phyloP scores from a whole-genome alignment of 1,140 invertebrate species.

The Adoxophyes honmai region DNA sequence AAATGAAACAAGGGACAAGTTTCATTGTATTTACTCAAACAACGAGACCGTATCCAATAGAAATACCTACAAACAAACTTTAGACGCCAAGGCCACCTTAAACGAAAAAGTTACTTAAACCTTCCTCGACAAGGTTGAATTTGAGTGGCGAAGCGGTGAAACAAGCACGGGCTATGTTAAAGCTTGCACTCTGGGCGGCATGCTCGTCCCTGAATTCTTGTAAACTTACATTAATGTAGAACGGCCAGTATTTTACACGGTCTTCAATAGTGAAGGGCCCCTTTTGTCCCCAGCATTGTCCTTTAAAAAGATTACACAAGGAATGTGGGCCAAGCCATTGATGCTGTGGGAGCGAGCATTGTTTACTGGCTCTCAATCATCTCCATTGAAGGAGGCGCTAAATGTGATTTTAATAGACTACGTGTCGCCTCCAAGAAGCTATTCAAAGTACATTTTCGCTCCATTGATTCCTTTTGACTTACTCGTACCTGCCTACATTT shows the following conservation, averaged over 20 bases:
- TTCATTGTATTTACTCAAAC: slow-evolving; percentile 49
- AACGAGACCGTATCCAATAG: slow-evolving; percentile 49
- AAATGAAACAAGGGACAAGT: slow-evolving; percentile 40
- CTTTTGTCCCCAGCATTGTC: slow-evolving; percentile 60
- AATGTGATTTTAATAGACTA: slow-evolving; percentile 74
- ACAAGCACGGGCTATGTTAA: slow-evolving; percentile 9
- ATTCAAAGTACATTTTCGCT: slow-evolving; percentile 59
- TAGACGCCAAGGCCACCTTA: background rate
- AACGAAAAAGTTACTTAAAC: slow-evolving; percentile 20
- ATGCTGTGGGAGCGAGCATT: slow-evolving; percentile 62
- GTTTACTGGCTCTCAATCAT: slow-evolving; percentile 73
- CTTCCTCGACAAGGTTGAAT: slow-evolving; percentile 13
- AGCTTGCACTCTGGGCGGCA: slow-evolving; percentile 48
- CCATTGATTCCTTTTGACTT: slow-evolving; percentile 51
- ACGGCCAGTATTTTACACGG: slow-evolving; percentile 54
- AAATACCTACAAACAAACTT: slow-evolving; percentile 45
- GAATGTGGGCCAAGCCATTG: slow-evolving; percentile 67
- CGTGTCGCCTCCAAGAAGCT: slow-evolving; percentile 59
- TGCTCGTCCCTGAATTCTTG: slow-evolving; percentile 47
- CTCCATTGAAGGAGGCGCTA: slow-evolving; percentile 65
- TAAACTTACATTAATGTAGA: slow-evolving; percentile 70
- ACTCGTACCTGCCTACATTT: slow-evolving; percentile 19
- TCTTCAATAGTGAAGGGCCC: slow-evolving; percentile 49
- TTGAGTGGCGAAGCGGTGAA: slow-evolving; percentile 7
- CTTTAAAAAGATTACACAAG: slow-evolving; percentile 68